A percentile compares a stretch with the other conserved stretches of the same genome.
Evolutionary conservation across 1,140 invertebrate species (phyloP).

Genomic region (Hypsibius dujardini): DNA sequence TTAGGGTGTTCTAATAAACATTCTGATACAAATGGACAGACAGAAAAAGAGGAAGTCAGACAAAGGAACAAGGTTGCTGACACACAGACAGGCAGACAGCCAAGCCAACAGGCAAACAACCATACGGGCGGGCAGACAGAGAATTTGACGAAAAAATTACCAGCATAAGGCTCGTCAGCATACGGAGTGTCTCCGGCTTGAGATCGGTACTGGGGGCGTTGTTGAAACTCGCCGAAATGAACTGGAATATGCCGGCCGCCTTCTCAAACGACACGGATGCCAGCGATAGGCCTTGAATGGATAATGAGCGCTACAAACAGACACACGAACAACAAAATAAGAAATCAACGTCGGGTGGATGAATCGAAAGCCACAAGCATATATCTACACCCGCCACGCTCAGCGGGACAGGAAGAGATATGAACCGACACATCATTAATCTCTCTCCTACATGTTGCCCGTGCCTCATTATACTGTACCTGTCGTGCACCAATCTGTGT

Average conservation of each 20-base stretch:
- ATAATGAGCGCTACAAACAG: background rate
- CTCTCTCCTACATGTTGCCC: too few relatives aligned
- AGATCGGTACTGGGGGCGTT: slow-evolving; percentile 88
- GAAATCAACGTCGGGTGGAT: background rate
- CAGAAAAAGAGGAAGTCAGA: too few relatives aligned
- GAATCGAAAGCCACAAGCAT: background rate
- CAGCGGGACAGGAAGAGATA: background rate
- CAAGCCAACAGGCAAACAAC: too few relatives aligned
- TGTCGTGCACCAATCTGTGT: slow-evolving; percentile 73
- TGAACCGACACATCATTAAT: slow-evolving; percentile 8
- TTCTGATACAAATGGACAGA: too few relatives aligned
- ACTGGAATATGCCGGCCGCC: slow-evolving; percentile 71
- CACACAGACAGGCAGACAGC: too few relatives aligned
- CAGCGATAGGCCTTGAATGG: background rate
- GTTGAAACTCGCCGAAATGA: slow-evolving; percentile 83
- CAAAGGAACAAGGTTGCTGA: too few relatives aligned
- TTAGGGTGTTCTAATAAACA: too few relatives aligned
- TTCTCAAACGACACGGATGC: slow-evolving; percentile 7
- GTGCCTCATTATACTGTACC: too few relatives aligned
- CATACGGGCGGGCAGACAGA: too few relatives aligned
- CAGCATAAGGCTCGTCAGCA: slow-evolving; percentile 66
- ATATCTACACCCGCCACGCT: background rate
- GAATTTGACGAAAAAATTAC: too few relatives aligned
- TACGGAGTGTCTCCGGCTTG: slow-evolving; percentile 63
- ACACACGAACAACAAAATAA: too few relatives aligned